Conservation (phyloP, 2,888 invertebrate species). For the Sicus ferrugineus region DNA sequence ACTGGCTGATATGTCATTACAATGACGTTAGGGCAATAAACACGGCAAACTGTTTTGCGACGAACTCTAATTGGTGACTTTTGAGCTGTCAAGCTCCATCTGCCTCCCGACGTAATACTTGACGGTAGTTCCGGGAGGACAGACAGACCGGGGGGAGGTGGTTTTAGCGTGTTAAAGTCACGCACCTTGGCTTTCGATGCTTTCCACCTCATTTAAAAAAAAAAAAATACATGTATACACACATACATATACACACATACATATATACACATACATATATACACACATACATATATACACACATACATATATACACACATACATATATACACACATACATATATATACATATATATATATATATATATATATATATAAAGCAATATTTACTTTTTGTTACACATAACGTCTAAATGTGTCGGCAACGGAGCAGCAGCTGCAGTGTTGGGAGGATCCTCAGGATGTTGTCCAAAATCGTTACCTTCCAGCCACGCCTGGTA, state of each 20-base stretch:
- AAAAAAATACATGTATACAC: background rate
- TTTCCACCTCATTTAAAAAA: too few relatives aligned
- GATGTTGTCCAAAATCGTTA: conserved; percentile 89
- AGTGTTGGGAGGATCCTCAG: conserved; percentile 80
- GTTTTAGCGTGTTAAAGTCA: too few relatives aligned
- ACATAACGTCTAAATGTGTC: conserved; percentile 79
- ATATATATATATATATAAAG: background rate
- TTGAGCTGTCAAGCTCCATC: too few relatives aligned
- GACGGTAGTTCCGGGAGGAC: too few relatives aligned
- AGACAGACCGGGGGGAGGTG: too few relatives aligned
- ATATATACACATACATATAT: background rate
- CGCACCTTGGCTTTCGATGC: too few relatives aligned
- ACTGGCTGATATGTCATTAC: too few relatives aligned
- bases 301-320: background rate
- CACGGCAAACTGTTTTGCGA: too few relatives aligned
- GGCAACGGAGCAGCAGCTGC: conserved; percentile 82
- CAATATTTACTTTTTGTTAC: conserved; percentile 78
- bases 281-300: background rate
- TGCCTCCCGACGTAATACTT: too few relatives aligned
- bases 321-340: background rate
- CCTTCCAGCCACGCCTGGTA: conserved; percentile 93
- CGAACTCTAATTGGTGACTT: too few relatives aligned
- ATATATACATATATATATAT: conserved; percentile 44
- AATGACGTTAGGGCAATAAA: too few relatives aligned
- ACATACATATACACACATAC: background rate